A percentile compares a stretch with the other conserved stretches of the same genome.
Conservation (phyloP, 2,113 vertebrate species). For the Isichthys henryi region DNA sequence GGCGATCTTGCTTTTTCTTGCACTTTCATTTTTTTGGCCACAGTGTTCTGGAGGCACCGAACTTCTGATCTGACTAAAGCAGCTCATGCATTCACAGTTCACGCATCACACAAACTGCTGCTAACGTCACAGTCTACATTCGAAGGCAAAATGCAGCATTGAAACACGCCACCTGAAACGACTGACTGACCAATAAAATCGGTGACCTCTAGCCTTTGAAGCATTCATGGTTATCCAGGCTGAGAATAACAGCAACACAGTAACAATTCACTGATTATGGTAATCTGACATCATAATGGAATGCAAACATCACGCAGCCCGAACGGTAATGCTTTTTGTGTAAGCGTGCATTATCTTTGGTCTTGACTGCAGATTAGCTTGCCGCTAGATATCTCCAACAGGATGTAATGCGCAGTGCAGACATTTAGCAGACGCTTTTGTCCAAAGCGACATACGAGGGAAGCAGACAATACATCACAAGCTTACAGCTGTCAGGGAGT, state of each 20-base stretch:
- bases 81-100: not conserved
- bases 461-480: not conserved
- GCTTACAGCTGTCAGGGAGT: not conserved
- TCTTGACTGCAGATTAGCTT: not conserved
- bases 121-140: not conserved
- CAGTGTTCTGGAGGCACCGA: not conserved
- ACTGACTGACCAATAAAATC: not conserved
- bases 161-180: not conserved
- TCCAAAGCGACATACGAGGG: not conserved
- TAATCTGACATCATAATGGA: not conserved
- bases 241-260: not conserved
- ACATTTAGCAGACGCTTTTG: not conserved
- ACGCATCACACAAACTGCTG: not conserved
- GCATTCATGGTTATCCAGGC: not conserved
- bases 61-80: not conserved
- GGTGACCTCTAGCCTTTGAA: not conserved
- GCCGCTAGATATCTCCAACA: not conserved
- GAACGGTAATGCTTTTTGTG: not conserved
- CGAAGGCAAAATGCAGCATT: not conserved
- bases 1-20: not conserved
- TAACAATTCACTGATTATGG: not conserved
- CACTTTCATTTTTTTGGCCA: not conserved
- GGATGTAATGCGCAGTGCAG: not conserved
- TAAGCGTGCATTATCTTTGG: not conserved
- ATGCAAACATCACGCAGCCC: not conserved